Evolutionary conservation across 2,113 vertebrate genomes (phyloP).

Genomic region (Rhabdornis inornatus): DNA sequence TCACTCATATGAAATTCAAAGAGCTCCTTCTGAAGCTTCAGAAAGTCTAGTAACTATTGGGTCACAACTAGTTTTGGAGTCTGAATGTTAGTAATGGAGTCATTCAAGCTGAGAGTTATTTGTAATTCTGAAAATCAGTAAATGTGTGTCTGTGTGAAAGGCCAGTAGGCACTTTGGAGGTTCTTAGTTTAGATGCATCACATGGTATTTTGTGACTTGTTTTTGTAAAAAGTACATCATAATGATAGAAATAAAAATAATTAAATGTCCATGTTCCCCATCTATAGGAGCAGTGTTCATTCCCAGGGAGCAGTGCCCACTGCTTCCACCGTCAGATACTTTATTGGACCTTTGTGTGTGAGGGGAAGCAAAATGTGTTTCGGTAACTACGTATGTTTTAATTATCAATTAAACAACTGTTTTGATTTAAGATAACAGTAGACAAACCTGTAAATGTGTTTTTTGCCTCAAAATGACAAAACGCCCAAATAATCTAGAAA

Average conservation of each 20-base stretch:
- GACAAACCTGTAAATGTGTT: neutral
- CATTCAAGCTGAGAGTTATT: neutral
- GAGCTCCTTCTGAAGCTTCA: neutral
- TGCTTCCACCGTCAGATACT: neutral
- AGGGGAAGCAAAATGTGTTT: neutral
- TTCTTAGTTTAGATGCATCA: neutral
- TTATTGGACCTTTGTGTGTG: neutral
- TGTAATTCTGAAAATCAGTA: neutral
- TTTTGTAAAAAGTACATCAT: neutral
- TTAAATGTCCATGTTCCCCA: neutral
- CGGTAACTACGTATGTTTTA: neutral
- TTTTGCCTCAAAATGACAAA: neutral
- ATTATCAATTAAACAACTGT: neutral
- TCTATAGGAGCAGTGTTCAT: neutral
- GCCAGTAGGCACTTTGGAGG: neutral
- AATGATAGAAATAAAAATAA: neutral
- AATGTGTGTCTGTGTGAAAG: neutral
- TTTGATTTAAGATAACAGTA: neutral
- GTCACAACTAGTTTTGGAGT: neutral
- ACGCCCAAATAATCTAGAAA: neutral
- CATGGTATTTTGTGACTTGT: neutral
- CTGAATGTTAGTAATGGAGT: neutral
- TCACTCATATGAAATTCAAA: neutral
- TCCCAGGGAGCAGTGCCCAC: neutral
- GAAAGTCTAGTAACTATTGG: neutral